Evolutionary conservation across 2,113 vertebrate species (phyloP).

Genomic region (Dromaius novaehollandiae): DNA sequence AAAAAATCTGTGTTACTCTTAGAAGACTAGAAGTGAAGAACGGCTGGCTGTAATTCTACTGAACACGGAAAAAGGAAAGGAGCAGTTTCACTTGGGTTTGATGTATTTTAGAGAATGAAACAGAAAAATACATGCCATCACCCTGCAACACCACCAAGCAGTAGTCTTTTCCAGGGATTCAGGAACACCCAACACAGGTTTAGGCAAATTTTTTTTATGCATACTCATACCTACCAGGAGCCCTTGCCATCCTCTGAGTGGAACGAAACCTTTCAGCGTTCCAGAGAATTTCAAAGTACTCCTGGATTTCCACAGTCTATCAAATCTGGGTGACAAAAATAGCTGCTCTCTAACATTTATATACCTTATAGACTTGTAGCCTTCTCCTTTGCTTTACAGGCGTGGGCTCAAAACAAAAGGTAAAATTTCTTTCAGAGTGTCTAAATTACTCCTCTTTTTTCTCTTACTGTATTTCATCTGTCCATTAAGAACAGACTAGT

Average conservation of each 20-base stretch:
- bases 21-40: background rate
- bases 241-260: background rate
- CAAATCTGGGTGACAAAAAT: background rate
- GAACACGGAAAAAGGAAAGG: background rate
- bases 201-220: background rate
- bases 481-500: background rate
- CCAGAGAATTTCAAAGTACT: background rate
- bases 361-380: background rate
- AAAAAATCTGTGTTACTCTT: background rate
- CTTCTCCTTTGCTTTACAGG: background rate
- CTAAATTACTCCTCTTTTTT: background rate
- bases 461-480: background rate
- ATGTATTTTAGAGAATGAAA: background rate
- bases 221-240: background rate
- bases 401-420: background rate
- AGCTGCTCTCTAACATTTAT: background rate
- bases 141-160: background rate
- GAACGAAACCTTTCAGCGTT: background rate
- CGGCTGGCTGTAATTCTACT: background rate
- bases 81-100: background rate
- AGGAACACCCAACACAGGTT: accelerated
- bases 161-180: background rate
- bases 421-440: background rate
- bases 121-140: background rate
- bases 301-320: background rate